These are phyloP conservation scores for Drosophila lacteicornis DNA, from an alignment of 1,140 invertebrate genomes.

Conservation along the genomic window DNA sequence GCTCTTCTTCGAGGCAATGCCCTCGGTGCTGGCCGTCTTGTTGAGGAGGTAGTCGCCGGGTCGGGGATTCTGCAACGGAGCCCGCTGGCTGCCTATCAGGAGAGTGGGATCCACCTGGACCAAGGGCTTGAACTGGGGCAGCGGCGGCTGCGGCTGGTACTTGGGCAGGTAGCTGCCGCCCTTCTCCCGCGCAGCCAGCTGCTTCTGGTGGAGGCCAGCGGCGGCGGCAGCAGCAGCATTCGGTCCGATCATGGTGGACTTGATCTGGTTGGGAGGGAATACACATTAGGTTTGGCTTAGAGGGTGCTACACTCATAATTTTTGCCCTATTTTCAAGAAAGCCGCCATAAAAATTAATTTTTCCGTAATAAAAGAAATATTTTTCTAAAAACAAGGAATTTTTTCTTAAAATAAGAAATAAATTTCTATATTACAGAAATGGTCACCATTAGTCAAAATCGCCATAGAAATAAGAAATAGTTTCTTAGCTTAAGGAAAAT, in stretches of 20 bases:
- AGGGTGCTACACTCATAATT: no score
- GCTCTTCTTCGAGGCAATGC: conserved; percentile 93
- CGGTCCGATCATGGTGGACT: conserved; percentile 69
- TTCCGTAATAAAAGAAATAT: no score
- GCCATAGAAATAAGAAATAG: no score
- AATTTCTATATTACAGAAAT: no score
- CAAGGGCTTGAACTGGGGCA: conserved; percentile 86
- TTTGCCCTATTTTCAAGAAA: no score
- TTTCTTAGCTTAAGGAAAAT: no score
- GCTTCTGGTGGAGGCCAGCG: conserved; percentile 64
- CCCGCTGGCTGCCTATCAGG: conserved; percentile 64
- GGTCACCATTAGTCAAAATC: no score
- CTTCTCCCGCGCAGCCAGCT: conserved; percentile 59
- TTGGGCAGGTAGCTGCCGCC: conserved; percentile 76
- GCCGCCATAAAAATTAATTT: no score
- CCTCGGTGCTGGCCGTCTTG: conserved; percentile 93
- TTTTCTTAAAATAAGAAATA: no score
- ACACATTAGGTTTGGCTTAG: no score
- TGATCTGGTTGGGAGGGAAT: conserved; percentile 46
- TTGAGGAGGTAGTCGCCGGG: conserved; percentile 91
- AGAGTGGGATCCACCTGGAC: conserved; percentile 84
- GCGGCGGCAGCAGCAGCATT: conserved; percentile 42
- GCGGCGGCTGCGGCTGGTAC: conserved; percentile 82
- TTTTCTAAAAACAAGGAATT: no score
- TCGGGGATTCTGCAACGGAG: conserved; percentile 86